phyloP scores from a whole-genome alignment of 2,888 invertebrate genomes.

The Drosophila glabriapex region DNA sequence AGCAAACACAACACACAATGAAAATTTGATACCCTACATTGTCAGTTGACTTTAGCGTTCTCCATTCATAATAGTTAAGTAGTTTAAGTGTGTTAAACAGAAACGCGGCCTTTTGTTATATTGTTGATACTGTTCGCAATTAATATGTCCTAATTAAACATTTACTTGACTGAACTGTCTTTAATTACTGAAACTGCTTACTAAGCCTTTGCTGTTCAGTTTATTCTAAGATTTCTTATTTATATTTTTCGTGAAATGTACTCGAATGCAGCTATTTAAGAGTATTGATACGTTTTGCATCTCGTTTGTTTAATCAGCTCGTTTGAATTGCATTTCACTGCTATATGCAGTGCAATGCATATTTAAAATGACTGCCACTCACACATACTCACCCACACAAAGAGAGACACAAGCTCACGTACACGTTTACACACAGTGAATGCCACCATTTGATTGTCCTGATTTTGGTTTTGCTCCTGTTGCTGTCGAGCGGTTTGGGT shows the following conservation, averaged over 20 bases:
- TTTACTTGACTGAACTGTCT: not conserved
- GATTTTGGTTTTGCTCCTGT: conserved; percentile 48
- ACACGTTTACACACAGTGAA: not conserved
- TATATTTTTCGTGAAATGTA: not conserved
- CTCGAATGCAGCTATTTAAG: not conserved
- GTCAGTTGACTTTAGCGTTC: too few species aligned
- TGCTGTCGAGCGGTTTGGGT: conserved; percentile 29
- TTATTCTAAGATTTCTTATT: not conserved
- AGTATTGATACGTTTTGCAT: conserved; percentile 5
- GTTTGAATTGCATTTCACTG: conserved; percentile 59
- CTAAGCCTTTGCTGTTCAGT: not conserved
- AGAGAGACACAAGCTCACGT: conserved; percentile 8
- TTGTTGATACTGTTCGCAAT: not conserved
- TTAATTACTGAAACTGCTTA: too few species aligned
- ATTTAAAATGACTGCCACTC: conserved; percentile 51
- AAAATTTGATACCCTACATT: conserved; percentile 15
- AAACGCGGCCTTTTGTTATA: too few species aligned
- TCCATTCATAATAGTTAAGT: not conserved
- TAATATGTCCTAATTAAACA: not conserved
- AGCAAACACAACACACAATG: not conserved
- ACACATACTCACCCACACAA: conserved; percentile 6
- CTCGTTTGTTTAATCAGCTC: conserved; percentile 49
- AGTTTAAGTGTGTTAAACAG: not conserved
- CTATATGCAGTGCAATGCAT: conserved; percentile 61
- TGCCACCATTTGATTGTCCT: conserved; percentile 64